These are phyloP conservation scores for Myxocyprinus asiaticus DNA, from an alignment of 2,113 vertebrate species.

Conservation along the genomic window DNA sequence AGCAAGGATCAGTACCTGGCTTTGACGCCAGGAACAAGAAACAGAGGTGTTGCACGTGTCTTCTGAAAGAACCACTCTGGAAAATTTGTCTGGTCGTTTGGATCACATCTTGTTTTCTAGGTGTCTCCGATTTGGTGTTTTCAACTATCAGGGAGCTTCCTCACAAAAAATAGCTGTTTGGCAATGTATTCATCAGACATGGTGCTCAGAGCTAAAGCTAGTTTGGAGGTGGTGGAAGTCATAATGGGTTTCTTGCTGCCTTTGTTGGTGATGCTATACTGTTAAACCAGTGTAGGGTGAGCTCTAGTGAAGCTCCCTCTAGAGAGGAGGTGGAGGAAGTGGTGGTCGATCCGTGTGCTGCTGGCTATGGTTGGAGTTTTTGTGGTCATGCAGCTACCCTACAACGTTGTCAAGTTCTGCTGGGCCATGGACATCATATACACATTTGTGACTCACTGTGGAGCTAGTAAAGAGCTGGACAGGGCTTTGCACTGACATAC, in stretches of 20 bases:
- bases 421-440: slow-evolving; percentile 82
- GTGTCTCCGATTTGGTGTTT: slow-evolving; percentile 85
- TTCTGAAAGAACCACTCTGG: slow-evolving; percentile 61
- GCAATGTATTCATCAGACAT: slow-evolving; percentile 74
- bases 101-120: slow-evolving; percentile 77
- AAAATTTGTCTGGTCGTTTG: slow-evolving; percentile 75
- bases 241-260: slow-evolving; percentile 86
- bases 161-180: slow-evolving; percentile 71
- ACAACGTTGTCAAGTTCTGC: slow-evolving; percentile 85
- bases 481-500: slow-evolving; percentile 84
- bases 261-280: slow-evolving; percentile 84
- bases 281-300: slow-evolving; percentile 77
- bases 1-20: slow-evolving; percentile 86
- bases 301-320: slow-evolving; percentile 73
- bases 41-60: slow-evolving; percentile 38
- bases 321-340: slow-evolving; percentile 76
- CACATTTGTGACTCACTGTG: slow-evolving; percentile 80
- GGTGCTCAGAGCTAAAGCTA: slow-evolving; percentile 72
- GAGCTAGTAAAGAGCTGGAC: slow-evolving; percentile 81
- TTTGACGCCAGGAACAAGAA: slow-evolving; percentile 46
- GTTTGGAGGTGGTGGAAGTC: slow-evolving; percentile 83
- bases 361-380: slow-evolving; percentile 83
- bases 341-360: slow-evolving; percentile 79
- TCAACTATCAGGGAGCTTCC: slow-evolving; percentile 70
- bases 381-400: slow-evolving; percentile 88